Evolutionary conservation across 2,888 invertebrate genomes (phyloP), one percentile per base, ranked within the genome.

Genomic region (Ceriagrion tenellum): DNA sequence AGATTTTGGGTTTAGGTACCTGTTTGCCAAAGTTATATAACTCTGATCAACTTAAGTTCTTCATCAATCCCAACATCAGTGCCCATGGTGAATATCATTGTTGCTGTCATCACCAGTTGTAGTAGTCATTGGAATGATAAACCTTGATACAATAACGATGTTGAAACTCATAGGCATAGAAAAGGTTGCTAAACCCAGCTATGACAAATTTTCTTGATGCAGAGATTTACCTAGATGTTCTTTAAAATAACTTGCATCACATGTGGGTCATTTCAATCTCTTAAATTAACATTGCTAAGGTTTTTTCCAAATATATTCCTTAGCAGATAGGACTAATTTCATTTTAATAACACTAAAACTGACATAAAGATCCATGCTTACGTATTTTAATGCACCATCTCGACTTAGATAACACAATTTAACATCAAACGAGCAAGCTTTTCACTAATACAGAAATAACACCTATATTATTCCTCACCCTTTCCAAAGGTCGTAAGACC

Each of bases 401-500:
- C n/a, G n/a, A 89, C 13, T 47, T 3, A 69, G 40, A 47, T 35
- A 16, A 18, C 12, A 93, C 30, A 35, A 0, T 35, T 3, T 30
- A 47, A 93, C 74, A 91, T 40, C 47, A 69, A 40, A 69, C 23
- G 40, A 93, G 47, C 63, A 93, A 47, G 69, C 93, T 69, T 69
- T 93, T n/a, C 35, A 74, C 93, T 47, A 74, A 47, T 74, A 47
- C 69, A 93, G 35, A 47, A 55, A 89, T 40, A 63, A 26, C 47
- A 63, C 63, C 69, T 69, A 63, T 47, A 47, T 69, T 47, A 69
- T 74, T 74, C 47, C 93, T 93, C 93, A 93, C 93, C 93, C 69
- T 93, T 93, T 93, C 93, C 93, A 93, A 93, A 69, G 93, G 93
- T 93, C 93, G 93, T 69, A 93, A 93, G 93, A 93, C 93, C 93